Conservation (phyloP, 2,888 invertebrate genomes). For the Scrobipalpa costella region DNA sequence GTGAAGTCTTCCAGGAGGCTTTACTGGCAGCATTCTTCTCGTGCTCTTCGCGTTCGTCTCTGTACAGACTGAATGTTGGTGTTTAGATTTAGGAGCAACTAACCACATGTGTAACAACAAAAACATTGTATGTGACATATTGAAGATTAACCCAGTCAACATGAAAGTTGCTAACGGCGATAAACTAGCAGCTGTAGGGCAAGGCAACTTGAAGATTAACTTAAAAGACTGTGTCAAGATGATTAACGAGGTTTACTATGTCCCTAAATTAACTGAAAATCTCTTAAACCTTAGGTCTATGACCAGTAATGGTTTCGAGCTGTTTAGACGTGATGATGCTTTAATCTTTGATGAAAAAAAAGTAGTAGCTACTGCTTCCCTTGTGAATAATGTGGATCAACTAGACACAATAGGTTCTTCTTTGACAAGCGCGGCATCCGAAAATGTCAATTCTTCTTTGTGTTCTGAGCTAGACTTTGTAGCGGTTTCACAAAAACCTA, state of each 20-base stretch:
- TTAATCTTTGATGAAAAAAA: neutral
- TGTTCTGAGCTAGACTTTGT: neutral
- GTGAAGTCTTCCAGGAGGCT: neutral
- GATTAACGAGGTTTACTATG: conserved; percentile 23
- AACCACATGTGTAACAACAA: conserved; percentile 22
- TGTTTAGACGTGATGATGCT: conserved; percentile 8
- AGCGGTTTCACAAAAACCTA: neutral
- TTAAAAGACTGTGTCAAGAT: conserved; percentile 18
- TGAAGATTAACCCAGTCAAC: neutral
- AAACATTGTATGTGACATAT: neutral
- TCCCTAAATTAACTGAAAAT: conserved; percentile 28
- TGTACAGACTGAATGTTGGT: conserved; percentile 17
- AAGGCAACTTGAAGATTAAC: conserved; percentile 10
- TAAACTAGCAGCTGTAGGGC: conserved; percentile 19
- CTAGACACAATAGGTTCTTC: conserved; percentile 1
- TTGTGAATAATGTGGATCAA: neutral
- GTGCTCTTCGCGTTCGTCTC: too few relatives aligned
- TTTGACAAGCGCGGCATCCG: neutral
- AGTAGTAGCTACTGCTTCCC: neutral
- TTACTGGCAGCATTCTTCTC: conserved; percentile 21
- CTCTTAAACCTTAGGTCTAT: conserved; percentile 30
- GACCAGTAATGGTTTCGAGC: conserved; percentile 30
- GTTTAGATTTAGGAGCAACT: conserved; percentile 22
- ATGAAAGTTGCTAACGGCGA: conserved; percentile 24
- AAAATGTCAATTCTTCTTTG: neutral